Percentiles rank a stretch among this genome's conserved stretches.
These are phyloP conservation scores for Isurus oxyrinchus DNA, from an alignment of 2,113 vertebrate genomes.

Conservation along the genomic window DNA sequence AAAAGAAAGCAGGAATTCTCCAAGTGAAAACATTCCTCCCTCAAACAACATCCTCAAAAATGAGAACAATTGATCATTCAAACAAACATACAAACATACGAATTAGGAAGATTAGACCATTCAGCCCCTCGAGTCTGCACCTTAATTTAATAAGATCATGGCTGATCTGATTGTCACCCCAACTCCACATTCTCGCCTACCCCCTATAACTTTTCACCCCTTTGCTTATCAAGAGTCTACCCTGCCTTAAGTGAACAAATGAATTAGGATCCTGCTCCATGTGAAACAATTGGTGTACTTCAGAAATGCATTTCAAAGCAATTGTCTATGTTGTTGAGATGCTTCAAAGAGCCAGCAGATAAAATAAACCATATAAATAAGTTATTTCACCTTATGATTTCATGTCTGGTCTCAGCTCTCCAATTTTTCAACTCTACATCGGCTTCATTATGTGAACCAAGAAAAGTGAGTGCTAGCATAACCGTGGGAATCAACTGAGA, in stretches of 20 bases:
- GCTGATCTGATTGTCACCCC: too few relatives aligned
- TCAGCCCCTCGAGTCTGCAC: too few relatives aligned
- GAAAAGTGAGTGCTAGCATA: too few relatives aligned
- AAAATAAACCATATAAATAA: neutral
- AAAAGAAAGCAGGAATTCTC: neutral
- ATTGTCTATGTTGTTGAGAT: neutral
- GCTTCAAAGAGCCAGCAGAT: neutral
- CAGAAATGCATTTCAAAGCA: neutral
- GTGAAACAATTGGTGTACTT: neutral
- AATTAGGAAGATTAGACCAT: too few relatives aligned
- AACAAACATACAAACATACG: too few relatives aligned
- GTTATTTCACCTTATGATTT: neutral
- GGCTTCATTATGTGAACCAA: neutral
- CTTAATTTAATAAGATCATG: too few relatives aligned
- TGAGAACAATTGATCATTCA: neutral
- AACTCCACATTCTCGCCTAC: too few relatives aligned
- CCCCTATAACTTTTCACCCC: too few relatives aligned
- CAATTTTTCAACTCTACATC: neutral
- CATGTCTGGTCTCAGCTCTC: neutral
- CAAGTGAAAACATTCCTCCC: neutral
- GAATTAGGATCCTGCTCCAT: neutral
- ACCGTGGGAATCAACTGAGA: neutral
- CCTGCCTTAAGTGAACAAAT: too few relatives aligned
- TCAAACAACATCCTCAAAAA: neutral
- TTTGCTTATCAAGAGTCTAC: too few relatives aligned